Evolutionary conservation across 2,797 vertebrate species (phyloP).

Genomic region (Brotogeris chrysoptera): DNA sequence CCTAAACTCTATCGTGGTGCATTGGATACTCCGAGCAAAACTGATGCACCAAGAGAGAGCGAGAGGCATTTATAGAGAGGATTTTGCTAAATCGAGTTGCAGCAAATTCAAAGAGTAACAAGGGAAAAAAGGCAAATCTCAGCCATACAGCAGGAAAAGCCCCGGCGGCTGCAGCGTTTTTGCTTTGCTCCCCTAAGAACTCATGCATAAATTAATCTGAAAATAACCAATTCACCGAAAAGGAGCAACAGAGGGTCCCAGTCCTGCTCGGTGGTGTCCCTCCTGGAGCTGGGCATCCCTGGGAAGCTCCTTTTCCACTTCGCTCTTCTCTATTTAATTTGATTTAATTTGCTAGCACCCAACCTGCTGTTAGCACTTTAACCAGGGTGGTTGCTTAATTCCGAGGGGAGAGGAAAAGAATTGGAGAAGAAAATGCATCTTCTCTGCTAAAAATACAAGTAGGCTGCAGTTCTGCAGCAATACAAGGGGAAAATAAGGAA

Average conservation of each 20-base stretch:
- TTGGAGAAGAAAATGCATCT: neutral
- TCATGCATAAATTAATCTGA: rapidly evolving
- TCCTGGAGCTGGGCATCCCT: neutral
- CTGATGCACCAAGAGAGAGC: neutral
- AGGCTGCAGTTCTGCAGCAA: neutral
- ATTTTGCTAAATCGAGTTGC: neutral
- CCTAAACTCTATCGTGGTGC: neutral
- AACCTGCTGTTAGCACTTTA: neutral
- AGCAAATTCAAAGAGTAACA: neutral
- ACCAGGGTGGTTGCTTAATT: neutral
- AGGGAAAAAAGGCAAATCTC: neutral
- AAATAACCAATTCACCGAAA: neutral
- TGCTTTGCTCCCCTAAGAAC: neutral
- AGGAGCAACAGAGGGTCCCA: neutral
- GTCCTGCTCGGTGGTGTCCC: neutral
- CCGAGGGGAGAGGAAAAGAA: neutral
- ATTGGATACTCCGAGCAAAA: neutral
- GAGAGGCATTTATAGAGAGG: neutral
- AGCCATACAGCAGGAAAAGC: neutral
- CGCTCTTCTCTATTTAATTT: neutral
- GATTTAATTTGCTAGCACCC: neutral
- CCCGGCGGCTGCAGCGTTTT: neutral
- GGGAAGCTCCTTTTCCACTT: neutral
- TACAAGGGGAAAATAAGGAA: neutral
- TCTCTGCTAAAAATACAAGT: neutral